These are phyloP conservation scores for Bursaphelenchus okinawaensis DNA, from an alignment of 2,888 invertebrate species.

Conservation along the genomic window DNA sequence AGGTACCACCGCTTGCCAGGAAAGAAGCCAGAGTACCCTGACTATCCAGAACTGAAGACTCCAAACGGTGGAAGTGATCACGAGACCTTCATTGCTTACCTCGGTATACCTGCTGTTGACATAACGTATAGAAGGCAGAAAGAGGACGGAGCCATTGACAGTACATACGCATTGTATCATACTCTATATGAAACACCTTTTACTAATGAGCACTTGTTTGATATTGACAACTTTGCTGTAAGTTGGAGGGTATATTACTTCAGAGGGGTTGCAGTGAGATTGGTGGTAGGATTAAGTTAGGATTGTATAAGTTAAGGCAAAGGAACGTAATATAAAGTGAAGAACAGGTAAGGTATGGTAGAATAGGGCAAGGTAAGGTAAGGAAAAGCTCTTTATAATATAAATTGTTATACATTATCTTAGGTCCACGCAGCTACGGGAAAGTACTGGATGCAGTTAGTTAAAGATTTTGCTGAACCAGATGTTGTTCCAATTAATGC, in stretches of 20 bases:
- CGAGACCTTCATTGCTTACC: constrained; percentile 59
- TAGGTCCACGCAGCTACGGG: constrained; percentile 57
- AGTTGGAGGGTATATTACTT: too few species aligned
- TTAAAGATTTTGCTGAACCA: constrained; percentile 57
- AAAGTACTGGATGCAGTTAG: constrained; percentile 59
- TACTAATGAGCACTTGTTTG: constrained; percentile 47
- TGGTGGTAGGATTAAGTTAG: too few species aligned
- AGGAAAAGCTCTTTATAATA: not conserved
- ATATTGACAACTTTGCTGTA: constrained; percentile 37
- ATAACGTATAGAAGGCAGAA: constrained; percentile 54
- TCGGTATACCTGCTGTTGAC: constrained; percentile 61
- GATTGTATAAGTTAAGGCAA: too few species aligned
- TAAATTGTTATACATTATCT: constrained; percentile 18
- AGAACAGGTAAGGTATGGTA: too few species aligned
- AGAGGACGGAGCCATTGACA: constrained; percentile 24
- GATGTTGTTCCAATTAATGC: constrained; percentile 60
- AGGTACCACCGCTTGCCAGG: constrained; percentile 15
- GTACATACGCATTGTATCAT: constrained; percentile 51
- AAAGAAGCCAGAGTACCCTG: constrained; percentile 6
- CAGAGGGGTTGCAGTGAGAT: too few species aligned
- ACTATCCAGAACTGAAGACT: constrained; percentile 22
- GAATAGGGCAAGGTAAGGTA: too few species aligned
- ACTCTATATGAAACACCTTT: constrained; percentile 54
- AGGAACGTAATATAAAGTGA: too few species aligned
- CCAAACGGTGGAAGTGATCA: constrained; percentile 61